Evolutionary conservation across 2,888 invertebrate species (phyloP), one percentile per base, ranked within the genome.

Genomic region (Troides helena): DNA sequence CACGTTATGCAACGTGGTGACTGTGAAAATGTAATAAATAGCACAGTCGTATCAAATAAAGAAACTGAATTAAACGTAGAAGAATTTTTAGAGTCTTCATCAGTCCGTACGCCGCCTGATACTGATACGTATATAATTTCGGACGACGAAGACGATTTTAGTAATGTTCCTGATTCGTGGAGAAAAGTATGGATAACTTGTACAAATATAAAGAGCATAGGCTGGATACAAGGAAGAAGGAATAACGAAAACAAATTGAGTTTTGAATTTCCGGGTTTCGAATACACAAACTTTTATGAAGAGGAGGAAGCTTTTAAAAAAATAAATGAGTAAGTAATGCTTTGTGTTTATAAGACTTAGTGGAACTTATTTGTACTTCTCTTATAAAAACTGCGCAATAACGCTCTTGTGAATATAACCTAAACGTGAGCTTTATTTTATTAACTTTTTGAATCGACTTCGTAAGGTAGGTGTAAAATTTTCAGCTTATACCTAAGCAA

Each of bases 231-330:
- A 56, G 92, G 83, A 57, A 80, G 76, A 77, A 78, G 67, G 68
- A 83, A 84, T 74, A 65, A 65, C 21, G 67, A 77, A 67, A 77
- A 79, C 56, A 72, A 78, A 67, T 63, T 90, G 62, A 86, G 87
- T 77, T 88, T 89, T 72, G 81, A 85, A 76, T 87, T 90, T 72
- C 90, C 91, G 30, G 89, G 87, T 68, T 88, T 85, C 76, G 81
- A 85, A 66, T 82, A 74, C 73, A 84, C 86, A 0, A 78, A 83
- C 7, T 90, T 82, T 82, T 90, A 86, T 73, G 25, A 74, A 2
- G 77, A 83, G 78, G 73, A 78, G 39, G 84, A 85, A 74, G 88
- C 88, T 6, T 85, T 86, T 69, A 65, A 72, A 17, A 87, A 87
- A 80, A 86, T 92, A 61, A 89, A 85, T 69, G 77, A 84, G 92